These are phyloP conservation scores for Ephestia elutella DNA, from an alignment of 1,140 invertebrate species.

Conservation along the genomic window DNA sequence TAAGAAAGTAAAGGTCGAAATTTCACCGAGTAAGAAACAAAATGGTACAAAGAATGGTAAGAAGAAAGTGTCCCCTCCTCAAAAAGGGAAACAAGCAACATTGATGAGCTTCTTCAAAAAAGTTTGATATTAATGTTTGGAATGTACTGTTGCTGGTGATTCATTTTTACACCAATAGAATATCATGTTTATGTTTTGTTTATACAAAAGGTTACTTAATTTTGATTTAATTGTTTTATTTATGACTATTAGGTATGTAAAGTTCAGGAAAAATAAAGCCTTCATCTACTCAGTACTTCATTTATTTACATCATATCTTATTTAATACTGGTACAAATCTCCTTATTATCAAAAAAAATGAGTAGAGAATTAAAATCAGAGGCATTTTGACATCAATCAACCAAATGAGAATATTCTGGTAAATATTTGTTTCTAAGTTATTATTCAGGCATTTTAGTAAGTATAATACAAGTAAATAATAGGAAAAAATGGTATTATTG, in stretches of 20 bases:
- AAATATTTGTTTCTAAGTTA: too few species aligned
- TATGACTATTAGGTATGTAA: neutral
- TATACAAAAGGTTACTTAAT: neutral
- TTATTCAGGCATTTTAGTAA: too few species aligned
- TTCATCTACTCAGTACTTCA: too few species aligned
- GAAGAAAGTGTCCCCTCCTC: slow-evolving; percentile 53
- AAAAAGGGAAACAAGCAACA: slow-evolving; percentile 60
- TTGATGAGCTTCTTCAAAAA: slow-evolving; percentile 64
- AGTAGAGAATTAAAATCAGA: too few species aligned
- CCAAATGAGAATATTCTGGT: too few species aligned
- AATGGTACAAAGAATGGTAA: slow-evolving; percentile 28
- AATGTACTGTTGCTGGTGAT: neutral
- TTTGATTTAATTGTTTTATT: neutral
- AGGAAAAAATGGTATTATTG: too few species aligned
- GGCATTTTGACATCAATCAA: too few species aligned
- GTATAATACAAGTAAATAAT: too few species aligned
- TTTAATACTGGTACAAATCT: too few species aligned
- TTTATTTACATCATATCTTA: too few species aligned
- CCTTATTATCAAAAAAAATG: too few species aligned
- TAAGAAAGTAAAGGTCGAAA: slow-evolving; percentile 33
- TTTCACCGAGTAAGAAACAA: slow-evolving; percentile 39
- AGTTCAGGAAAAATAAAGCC: neutral
- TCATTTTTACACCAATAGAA: neutral
- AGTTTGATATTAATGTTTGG: slow-evolving; percentile 22
- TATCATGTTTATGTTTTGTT: slow-evolving; percentile 3